Evolutionary conservation across 1,140 invertebrate species (phyloP).

Genomic region (Pseudomyrmex pallidus): DNA sequence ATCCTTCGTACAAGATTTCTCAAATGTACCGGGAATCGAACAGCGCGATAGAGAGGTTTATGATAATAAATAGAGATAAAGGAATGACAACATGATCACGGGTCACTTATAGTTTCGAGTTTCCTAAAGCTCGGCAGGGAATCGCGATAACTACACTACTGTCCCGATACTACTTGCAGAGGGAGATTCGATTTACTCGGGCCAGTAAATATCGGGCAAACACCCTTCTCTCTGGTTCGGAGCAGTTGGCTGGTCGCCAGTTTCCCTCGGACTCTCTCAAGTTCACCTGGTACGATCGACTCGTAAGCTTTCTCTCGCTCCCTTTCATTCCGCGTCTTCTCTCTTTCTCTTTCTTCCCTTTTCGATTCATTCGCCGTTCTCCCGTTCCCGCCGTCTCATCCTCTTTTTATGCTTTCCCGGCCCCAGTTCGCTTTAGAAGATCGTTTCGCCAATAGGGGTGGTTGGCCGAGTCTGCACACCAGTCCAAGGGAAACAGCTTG

Average conservation of each 20-base stretch:
- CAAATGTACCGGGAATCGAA: too few relatives aligned
- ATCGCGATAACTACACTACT: constrained; percentile 12
- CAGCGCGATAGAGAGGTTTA: neutral
- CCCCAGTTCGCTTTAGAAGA: constrained; percentile 60
- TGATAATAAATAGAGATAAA: neutral
- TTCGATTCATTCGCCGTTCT: constrained; percentile 19
- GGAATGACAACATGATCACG: neutral
- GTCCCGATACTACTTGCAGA: constrained; percentile 13
- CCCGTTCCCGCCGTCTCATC: constrained; percentile 51
- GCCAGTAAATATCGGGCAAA: constrained; percentile 72
- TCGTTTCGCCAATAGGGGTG: constrained; percentile 71
- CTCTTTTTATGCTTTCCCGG: constrained; percentile 55
- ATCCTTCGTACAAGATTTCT: neutral
- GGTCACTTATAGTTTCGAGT: neutral
- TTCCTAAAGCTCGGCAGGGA: neutral
- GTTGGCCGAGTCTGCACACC: constrained; percentile 65
- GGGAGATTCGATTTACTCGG: constrained; percentile 55
- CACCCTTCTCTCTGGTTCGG: constrained; percentile 24
- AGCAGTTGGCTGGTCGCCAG: constrained; percentile 66
- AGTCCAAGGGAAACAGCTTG: constrained; percentile 53
- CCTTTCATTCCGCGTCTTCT: neutral
- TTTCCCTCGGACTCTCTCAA: constrained; percentile 68
- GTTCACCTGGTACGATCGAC: constrained; percentile 70
- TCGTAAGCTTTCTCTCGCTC: constrained; percentile 65
- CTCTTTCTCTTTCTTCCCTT: neutral